Evolutionary conservation across 37 sponge, comb jelly and placozoan genomes (phyloP).

Genomic region (Tethya wilhelma): DNA sequence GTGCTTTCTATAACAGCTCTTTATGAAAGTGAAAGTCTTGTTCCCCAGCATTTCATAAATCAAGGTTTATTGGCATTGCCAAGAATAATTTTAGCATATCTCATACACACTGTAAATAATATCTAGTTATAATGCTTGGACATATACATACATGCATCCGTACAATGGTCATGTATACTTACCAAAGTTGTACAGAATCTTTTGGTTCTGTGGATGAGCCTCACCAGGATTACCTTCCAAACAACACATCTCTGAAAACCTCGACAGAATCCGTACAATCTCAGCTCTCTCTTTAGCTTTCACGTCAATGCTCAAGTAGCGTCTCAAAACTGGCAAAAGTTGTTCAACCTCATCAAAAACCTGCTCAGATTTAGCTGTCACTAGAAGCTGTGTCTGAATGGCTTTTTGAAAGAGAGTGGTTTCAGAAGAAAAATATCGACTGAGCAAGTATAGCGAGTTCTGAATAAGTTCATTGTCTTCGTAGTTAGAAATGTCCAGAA

Average conservation of each 20-base stretch:
- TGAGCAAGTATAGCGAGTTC: slow-evolving; percentile 53
- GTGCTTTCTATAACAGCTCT: too few relatives aligned
- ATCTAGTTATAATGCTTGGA: not conserved
- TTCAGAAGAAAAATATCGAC: slow-evolving; percentile 49
- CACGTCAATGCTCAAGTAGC: not conserved
- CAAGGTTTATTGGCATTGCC: too few relatives aligned
- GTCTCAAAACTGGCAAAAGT: not conserved
- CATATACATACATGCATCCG: not conserved
- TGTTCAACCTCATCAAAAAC: slow-evolving; percentile 8
- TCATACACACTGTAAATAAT: not conserved
- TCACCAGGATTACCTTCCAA: slow-evolving; percentile 49
- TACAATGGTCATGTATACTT: not conserved
- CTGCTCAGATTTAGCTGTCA: not conserved
- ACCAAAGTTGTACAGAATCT: slow-evolving; percentile 78
- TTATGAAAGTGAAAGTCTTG: too few relatives aligned
- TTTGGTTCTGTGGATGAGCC: slow-evolving; percentile 79
- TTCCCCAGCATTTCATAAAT: too few relatives aligned
- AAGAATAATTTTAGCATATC: too few relatives aligned
- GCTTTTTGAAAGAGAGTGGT: slow-evolving; percentile 60
- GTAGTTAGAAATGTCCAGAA: slow-evolving; percentile 58
- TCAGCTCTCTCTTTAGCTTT: slow-evolving; percentile 27
- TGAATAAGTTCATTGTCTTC: slow-evolving; percentile 47
- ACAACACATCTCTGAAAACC: slow-evolving; percentile 34
- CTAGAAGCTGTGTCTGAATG: slow-evolving; percentile 32
- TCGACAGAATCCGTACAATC: slow-evolving; percentile 5